These are phyloP conservation scores for Dilophus febrilis DNA, from an alignment of 2,888 invertebrate genomes.

Conservation along the genomic window DNA sequence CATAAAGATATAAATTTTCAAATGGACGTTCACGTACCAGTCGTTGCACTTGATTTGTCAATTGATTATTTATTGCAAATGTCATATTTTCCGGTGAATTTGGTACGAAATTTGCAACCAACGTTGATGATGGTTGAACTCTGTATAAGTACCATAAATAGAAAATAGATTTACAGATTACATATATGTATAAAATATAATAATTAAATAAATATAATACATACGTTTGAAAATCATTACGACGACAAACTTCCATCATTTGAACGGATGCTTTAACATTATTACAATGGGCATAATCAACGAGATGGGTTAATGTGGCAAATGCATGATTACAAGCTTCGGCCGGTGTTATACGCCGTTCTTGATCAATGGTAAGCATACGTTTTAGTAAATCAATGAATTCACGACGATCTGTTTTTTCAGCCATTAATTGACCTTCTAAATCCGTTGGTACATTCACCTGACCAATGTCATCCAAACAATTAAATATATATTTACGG, in stretches of 20 bases:
- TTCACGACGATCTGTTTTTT: constrained; percentile 92
- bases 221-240: constrained; percentile 33
- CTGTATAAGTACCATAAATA: too few species aligned
- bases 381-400: constrained; percentile 94
- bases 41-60: constrained; percentile 55
- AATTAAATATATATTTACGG: constrained; percentile 97
- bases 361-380: constrained; percentile 98
- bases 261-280: constrained; percentile 94
- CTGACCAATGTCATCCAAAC: constrained; percentile 94
- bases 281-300: constrained; percentile 92
- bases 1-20: constrained; percentile 51
- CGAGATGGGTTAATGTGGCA: constrained; percentile 79
- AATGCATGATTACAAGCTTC: constrained; percentile 93
- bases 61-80: constrained; percentile 83
- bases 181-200: too few species aligned
- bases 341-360: constrained; percentile 85
- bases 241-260: constrained; percentile 80
- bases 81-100: constrained; percentile 71
- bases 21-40: constrained; percentile 56
- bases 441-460: constrained; percentile 94
- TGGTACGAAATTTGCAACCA: constrained; percentile 61
- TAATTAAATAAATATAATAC: constrained; percentile 10
- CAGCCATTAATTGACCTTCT: constrained; percentile 89
- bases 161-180: too few species aligned
- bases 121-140: constrained; percentile 37